phyloP scores from a whole-genome alignment of 2,113 vertebrate species.

The Centropristis striata region DNA sequence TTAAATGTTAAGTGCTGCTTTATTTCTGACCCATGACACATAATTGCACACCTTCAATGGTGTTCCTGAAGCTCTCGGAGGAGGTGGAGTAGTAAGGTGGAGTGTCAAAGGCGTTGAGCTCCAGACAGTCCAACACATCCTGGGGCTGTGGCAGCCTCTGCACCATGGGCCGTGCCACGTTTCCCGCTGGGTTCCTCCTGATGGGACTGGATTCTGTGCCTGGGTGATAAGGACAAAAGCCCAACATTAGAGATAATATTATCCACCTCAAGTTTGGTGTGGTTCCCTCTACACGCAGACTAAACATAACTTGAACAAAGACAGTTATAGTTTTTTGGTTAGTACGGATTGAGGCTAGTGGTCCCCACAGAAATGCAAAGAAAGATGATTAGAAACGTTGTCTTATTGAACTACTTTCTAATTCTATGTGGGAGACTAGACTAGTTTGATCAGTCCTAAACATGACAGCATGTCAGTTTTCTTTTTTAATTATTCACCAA shows the following conservation, averaged over 20 bases:
- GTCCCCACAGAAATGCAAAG: constrained; percentile 29
- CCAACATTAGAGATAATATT: constrained; percentile 1
- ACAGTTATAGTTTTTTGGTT: not conserved
- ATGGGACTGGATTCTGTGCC: constrained; percentile 92
- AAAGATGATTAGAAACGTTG: constrained; percentile 59
- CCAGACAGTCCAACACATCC: constrained; percentile 92
- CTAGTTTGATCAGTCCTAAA: constrained; percentile 64
- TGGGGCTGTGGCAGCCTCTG: constrained; percentile 92
- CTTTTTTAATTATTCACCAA: constrained; percentile 67
- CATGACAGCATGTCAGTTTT: constrained; percentile 70
- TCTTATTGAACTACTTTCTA: constrained; percentile 60
- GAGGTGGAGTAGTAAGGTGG: constrained; percentile 97
- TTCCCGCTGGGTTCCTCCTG: constrained; percentile 93
- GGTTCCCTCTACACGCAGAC: not conserved
- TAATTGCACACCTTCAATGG: constrained; percentile 89
- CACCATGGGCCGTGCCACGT: constrained; percentile 92
- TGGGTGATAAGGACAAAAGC: constrained; percentile 53
- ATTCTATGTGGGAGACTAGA: constrained; percentile 52
- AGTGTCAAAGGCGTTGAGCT: constrained; percentile 94
- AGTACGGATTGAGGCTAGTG: constrained; percentile 18
- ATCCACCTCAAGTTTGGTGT: not conserved
- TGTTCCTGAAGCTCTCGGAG: constrained; percentile 95
- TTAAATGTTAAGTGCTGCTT: constrained; percentile 16
- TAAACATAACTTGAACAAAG: not conserved
- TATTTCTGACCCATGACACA: not conserved